phyloP scores from a whole-genome alignment of 2,797 vertebrate genomes.

The Phalloptychus januarius region DNA sequence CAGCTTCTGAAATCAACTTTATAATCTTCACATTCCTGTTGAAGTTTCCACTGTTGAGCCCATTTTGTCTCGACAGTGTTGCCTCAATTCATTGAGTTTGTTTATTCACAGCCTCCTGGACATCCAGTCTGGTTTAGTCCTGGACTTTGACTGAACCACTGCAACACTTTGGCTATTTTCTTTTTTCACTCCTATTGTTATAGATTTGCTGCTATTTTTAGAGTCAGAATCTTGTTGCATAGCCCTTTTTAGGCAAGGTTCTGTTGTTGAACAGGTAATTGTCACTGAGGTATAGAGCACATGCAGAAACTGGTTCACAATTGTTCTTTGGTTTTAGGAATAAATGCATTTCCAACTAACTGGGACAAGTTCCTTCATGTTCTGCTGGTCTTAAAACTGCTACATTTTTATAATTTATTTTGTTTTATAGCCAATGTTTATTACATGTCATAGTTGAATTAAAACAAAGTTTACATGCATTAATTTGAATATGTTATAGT shows the following conservation, averaged over 20 bases:
- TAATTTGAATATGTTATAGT: background rate
- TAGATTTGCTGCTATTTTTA: background rate
- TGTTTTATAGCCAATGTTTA: background rate
- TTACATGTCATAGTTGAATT: background rate
- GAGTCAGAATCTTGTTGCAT: background rate
- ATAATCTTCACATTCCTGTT: background rate
- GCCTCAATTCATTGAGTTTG: background rate
- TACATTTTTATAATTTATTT: background rate
- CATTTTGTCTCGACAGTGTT: background rate
- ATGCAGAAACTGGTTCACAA: background rate
- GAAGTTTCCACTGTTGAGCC: background rate
- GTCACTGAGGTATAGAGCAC: background rate
- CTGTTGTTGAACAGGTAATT: background rate
- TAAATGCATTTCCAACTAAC: background rate
- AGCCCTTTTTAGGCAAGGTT: background rate
- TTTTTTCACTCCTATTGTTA: background rate
- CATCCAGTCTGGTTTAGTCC: background rate
- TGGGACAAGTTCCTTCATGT: background rate
- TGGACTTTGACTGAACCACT: slow-evolving; percentile 3
- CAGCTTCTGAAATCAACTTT: background rate
- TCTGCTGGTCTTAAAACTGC: background rate
- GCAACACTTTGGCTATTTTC: background rate
- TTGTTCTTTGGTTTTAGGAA: background rate
- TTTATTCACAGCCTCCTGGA: background rate
- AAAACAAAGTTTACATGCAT: background rate